Percentiles rank a stretch among this genome's conserved stretches.
Evolutionary conservation across 1,140 invertebrate genomes (phyloP).

Genomic region (Bombus breviceps): DNA sequence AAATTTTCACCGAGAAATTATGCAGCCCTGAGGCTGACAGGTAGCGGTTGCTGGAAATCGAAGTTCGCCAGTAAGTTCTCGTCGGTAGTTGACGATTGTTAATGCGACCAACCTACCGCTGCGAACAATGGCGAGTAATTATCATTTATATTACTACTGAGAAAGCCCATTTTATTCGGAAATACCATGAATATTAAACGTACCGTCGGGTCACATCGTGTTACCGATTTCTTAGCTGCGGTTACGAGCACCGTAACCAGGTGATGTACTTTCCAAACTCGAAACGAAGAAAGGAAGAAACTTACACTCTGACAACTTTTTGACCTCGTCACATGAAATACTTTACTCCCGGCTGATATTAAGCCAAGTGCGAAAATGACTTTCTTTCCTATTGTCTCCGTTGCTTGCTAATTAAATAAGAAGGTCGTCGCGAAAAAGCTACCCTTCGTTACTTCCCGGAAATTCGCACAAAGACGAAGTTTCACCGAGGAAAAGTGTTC

Average conservation of each 20-base stretch:
- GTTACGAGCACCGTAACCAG: neutral
- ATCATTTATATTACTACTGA: conserved; percentile 71
- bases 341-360: conserved; percentile 8
- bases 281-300: neutral
- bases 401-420: conserved; percentile 67
- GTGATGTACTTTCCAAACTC: neutral
- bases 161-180: conserved; percentile 60
- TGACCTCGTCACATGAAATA: conserved; percentile 10
- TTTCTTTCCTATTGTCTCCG: conserved; percentile 50
- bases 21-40: conserved; percentile 31
- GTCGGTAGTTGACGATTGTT: conserved; percentile 61
- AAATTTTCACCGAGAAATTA: conserved; percentile 61
- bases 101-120: conserved; percentile 46
- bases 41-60: conserved; percentile 38
- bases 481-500: conserved; percentile 19
- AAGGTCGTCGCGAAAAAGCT: conserved; percentile 44
- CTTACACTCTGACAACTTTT: neutral
- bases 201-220: conserved; percentile 19
- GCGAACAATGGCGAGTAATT: conserved; percentile 70
- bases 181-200: conserved; percentile 70
- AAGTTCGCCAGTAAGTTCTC: conserved; percentile 40
- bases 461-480: conserved; percentile 34
- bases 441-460: neutral
- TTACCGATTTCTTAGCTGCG: neutral
- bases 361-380: conserved; percentile 57